Evolutionary conservation across 2,888 invertebrate species (phyloP), one percentile per base, ranked within the genome.

Genomic region (Gnatocerus cornutus): DNA sequence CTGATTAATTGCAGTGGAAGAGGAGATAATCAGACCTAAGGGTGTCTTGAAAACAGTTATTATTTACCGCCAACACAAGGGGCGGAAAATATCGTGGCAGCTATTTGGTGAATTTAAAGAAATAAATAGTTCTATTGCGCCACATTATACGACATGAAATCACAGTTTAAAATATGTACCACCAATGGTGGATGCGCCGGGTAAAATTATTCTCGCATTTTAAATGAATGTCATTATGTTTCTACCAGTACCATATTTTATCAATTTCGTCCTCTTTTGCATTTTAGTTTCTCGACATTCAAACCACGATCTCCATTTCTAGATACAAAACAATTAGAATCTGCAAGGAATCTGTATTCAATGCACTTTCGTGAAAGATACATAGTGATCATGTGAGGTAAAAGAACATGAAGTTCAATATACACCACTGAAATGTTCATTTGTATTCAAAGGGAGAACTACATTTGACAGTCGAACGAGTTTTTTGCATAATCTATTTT

Each of bases 1-100:
- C 58, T 63, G 68, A 69, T 69, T 69, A 69, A 69, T 69, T 50
- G 64, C 33, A 10, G 52, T 33, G 37, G 48, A 12, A 43, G 8
- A 21, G 41, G 10, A 41, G 56, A 63, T 69, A 68, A 63, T 64
- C 63, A 43, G 46, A 63, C 56, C 58, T 39, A 45, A 69, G 63
- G 55, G 55, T 39, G 14, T 10, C 39, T 33, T 50, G 21, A 4
- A 50, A 50, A 62, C 39, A 27, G 62, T 62, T 50, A 62, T 62
- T 50, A 50, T 62, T 50, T 62, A 41, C 14, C 16, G 46, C 27
- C n/a, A 10, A 27, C 48, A 9, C 16, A 16, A 21, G 12, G 9
- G 21, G 27, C 10, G 14, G 13, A 48, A 27, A 48, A 48, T 27
- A 27, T 27, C n/a, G 16, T 33, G 6, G 21, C 21, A 21, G 21